These are phyloP conservation scores for Pedicia rivosa DNA, from an alignment of 2,888 invertebrate species.

Conservation along the genomic window DNA sequence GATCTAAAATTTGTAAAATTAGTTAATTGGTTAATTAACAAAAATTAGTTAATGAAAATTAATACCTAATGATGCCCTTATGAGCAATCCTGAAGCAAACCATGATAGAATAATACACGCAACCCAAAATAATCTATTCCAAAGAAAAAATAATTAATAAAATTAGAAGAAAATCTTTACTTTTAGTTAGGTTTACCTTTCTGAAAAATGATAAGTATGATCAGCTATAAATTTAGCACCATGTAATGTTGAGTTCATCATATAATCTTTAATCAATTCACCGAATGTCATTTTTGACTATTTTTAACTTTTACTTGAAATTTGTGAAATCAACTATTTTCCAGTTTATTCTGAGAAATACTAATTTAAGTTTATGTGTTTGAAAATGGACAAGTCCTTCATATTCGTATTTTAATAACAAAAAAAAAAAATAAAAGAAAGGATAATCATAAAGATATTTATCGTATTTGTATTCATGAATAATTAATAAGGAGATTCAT, in stretches of 20 bases:
- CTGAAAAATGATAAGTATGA: conserved; percentile 36
- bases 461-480: no score
- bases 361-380: no score
- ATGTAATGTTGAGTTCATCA: conserved; percentile 49
- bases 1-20: conserved; percentile 18
- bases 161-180: neutral
- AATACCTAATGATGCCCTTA: conserved; percentile 37
- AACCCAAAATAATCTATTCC: conserved; percentile 45
- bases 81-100: conserved; percentile 48
- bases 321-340: no score
- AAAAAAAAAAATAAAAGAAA: no score
- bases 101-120: conserved; percentile 45
- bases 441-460: no score
- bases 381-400: no score
- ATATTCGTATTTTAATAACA: no score
- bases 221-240: conserved; percentile 56
- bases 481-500: no score
- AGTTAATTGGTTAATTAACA: neutral
- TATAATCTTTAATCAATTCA: conserved; percentile 38
- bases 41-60: neutral
- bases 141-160: conserved; percentile 8
- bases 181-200: conserved; percentile 26
- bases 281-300: conserved; percentile 4
- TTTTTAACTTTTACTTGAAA: no score
- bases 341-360: no score